Evolutionary conservation across 2,888 invertebrate species (phyloP).

Genomic region (Amiota communis): DNA sequence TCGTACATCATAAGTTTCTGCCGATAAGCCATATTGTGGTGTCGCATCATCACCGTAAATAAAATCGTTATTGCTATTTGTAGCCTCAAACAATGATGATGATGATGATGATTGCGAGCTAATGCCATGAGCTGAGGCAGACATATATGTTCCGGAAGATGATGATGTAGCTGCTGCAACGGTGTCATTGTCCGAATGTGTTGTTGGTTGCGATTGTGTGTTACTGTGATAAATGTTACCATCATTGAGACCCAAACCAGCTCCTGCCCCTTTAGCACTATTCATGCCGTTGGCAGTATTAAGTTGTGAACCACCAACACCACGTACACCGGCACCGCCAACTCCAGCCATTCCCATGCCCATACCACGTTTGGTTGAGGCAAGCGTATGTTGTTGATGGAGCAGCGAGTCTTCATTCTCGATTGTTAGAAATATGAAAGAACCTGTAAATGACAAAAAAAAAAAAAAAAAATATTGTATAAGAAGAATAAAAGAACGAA

Average conservation of each 20-base stretch:
- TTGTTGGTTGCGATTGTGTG: constrained; percentile 26
- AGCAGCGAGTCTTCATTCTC: constrained; percentile 75
- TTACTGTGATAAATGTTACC: constrained; percentile 54
- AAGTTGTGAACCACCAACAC: constrained; percentile 26
- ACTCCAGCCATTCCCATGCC: constrained; percentile 29
- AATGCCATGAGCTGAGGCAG: constrained; percentile 42
- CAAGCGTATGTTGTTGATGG: constrained; percentile 76
- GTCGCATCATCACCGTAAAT: constrained; percentile 66
- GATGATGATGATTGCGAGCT: constrained; percentile 7
- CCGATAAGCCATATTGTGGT: constrained; percentile 68
- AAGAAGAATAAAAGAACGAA: too few species aligned
- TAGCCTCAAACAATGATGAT: background rate
- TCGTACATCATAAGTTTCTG: constrained; percentile 76
- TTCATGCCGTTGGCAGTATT: constrained; percentile 36
- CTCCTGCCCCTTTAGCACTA: constrained; percentile 29
- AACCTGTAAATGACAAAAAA: constrained; percentile 75
- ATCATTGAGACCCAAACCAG: constrained; percentile 33
- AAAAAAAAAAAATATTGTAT: background rate
- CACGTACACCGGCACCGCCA: constrained; percentile 33
- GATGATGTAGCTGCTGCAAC: constrained; percentile 47
- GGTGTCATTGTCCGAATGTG: constrained; percentile 62
- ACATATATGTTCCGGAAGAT: constrained; percentile 27
- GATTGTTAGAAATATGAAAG: constrained; percentile 88
- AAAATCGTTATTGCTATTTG: constrained; percentile 52
- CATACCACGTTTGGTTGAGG: constrained; percentile 74